Percentiles rank a stretch among this genome's conserved stretches.
Evolutionary conservation across 92 coral and sea anemone species (phyloP).

Genomic region (Umimayanthus kanabou): DNA sequence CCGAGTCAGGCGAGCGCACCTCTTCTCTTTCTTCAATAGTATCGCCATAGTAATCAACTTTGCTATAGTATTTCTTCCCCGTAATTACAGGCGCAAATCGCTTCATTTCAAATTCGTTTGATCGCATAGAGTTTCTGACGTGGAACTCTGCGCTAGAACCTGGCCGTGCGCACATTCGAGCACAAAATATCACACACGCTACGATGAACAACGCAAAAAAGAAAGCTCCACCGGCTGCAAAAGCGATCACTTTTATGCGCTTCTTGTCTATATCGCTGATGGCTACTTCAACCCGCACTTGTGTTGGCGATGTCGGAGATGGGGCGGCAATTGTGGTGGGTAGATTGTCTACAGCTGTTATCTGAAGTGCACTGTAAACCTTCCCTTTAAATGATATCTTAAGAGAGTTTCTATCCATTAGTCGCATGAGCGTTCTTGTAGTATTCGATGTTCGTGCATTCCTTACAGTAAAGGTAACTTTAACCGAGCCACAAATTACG

Average conservation of each 20-base stretch:
- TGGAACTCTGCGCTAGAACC: constrained; percentile 26
- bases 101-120: constrained; percentile 42
- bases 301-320: constrained; percentile 11
- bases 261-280: constrained; percentile 5
- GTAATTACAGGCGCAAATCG: constrained; percentile 34
- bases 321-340: background rate
- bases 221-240: constrained; percentile 26
- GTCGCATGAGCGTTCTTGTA: constrained; percentile 42
- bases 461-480: constrained; percentile 58
- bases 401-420: constrained; percentile 48
- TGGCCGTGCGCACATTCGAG: constrained; percentile 13
- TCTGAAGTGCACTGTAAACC: constrained; percentile 51
- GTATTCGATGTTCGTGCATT: constrained; percentile 40
- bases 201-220: constrained; percentile 36
- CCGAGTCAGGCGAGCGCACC: background rate
- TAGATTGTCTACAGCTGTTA: constrained; percentile 12
- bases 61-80: constrained; percentile 17
- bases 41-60: constrained; percentile 33
- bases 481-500: constrained; percentile 69
- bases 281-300: background rate
- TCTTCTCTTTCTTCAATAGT: constrained; percentile 25
- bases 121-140: background rate
- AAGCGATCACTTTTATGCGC: constrained; percentile 29
- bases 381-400: constrained; percentile 52
- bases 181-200: constrained; percentile 33